These are phyloP conservation scores for Temnothorax ravouxi DNA, from an alignment of 2,888 invertebrate species.

Conservation along the genomic window DNA sequence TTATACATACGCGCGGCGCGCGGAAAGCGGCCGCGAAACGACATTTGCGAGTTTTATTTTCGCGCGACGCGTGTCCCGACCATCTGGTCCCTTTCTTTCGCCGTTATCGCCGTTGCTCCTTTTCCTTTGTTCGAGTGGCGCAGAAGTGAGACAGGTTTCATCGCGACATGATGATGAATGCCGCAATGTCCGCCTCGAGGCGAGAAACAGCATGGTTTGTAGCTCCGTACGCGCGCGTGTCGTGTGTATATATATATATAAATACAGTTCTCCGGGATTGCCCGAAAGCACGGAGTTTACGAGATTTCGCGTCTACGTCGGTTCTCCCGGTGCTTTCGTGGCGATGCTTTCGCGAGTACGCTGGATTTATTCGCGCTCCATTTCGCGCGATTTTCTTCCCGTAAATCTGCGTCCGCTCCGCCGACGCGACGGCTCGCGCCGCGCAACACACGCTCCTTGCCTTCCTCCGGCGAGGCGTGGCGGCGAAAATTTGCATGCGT, in stretches of 20 bases:
- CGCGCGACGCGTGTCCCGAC: not conserved
- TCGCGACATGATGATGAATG: constrained; percentile 58
- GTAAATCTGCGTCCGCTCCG: constrained; percentile 50
- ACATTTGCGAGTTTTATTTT: constrained; percentile 40
- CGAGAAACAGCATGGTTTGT: constrained; percentile 50
- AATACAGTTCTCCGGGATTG: constrained; percentile 16
- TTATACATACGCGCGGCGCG: not conserved
- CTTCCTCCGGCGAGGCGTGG: constrained; percentile 1
- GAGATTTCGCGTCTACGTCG: constrained; percentile 40
- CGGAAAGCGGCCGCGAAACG: constrained; percentile 4
- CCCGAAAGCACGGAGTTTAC: constrained; percentile 48
- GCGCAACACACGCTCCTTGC: constrained; percentile 7
- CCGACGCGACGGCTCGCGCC: constrained; percentile 22
- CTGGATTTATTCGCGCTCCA: constrained; percentile 56
- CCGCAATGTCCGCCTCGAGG: constrained; percentile 52
- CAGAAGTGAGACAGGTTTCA: constrained; percentile 36
- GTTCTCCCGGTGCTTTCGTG: not conserved
- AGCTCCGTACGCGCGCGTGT: constrained; percentile 1
- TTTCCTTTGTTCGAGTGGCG: constrained; percentile 26
- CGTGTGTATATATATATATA: not conserved
- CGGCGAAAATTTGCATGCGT: constrained; percentile 40
- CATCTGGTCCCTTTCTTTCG: constrained; percentile 8
- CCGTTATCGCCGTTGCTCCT: constrained; percentile 2
- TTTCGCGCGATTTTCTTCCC: constrained; percentile 56
- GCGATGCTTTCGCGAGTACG: constrained; percentile 22